Evolutionary conservation across 2,888 invertebrate species (phyloP).

Genomic region (Gerris lacustris): DNA sequence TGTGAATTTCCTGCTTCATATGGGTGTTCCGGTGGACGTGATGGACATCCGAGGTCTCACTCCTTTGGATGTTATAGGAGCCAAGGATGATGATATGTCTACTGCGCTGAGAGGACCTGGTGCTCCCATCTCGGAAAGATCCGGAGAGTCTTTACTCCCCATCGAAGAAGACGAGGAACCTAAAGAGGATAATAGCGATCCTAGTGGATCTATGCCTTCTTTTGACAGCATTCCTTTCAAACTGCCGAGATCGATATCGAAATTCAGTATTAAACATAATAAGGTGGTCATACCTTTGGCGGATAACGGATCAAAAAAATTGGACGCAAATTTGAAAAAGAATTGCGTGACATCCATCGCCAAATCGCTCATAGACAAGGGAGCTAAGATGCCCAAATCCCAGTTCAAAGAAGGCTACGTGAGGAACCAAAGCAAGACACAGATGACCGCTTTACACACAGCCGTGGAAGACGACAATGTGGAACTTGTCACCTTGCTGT

Average conservation of each 20-base stretch:
- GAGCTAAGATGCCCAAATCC: constrained; percentile 25
- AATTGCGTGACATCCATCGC: neutral
- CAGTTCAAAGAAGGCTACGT: constrained; percentile 12
- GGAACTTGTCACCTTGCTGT: constrained; percentile 31
- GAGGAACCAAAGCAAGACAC: constrained; percentile 19
- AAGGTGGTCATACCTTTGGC: neutral
- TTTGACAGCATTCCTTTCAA: neutral
- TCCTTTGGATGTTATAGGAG: constrained; percentile 43
- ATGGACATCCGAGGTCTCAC: constrained; percentile 40
- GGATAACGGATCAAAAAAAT: neutral
- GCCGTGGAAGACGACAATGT: constrained; percentile 43
- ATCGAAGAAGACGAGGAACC: constrained; percentile 1
- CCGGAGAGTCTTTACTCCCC: constrained; percentile 33
- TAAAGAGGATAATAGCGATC: neutral
- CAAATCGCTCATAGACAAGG: constrained; percentile 34
- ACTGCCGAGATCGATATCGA: neutral
- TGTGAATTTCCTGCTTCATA: constrained; percentile 41
- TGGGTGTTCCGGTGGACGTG: constrained; percentile 41
- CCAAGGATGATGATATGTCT: constrained; percentile 31
- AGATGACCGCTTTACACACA: constrained; percentile 43
- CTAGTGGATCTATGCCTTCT: neutral
- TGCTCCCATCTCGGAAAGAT: constrained; percentile 35
- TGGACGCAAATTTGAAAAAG: neutral
- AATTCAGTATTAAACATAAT: neutral
- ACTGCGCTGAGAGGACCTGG: constrained; percentile 35